phyloP scores from a whole-genome alignment of 1,140 invertebrate genomes.

The Teleogryllus occipitalis region DNA sequence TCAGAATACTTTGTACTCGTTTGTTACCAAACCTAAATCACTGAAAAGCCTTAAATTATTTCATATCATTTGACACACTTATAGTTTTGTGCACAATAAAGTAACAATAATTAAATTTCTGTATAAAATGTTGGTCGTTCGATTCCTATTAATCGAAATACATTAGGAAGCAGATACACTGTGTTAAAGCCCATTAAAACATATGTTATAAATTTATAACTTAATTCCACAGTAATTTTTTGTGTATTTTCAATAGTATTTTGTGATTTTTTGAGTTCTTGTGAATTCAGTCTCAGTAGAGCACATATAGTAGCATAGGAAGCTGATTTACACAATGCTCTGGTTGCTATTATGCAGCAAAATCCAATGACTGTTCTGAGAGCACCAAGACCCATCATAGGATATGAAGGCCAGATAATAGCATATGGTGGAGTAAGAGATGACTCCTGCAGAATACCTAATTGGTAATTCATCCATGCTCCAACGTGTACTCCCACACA shows the following conservation, averaged over 20 bases:
- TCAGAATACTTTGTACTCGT: no score
- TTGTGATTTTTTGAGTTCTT: slow-evolving; percentile 49
- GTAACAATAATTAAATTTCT: slow-evolving; percentile 51
- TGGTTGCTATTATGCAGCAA: slow-evolving; percentile 55
- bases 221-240: slow-evolving; percentile 66
- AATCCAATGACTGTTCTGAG: slow-evolving; percentile 67
- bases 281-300: slow-evolving; percentile 54
- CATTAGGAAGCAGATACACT: slow-evolving; percentile 64
- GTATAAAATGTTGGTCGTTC: slow-evolving; percentile 75
- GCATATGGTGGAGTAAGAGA: slow-evolving; percentile 53
- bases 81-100: no score
- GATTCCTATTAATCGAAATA: slow-evolving; percentile 66
- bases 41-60: no score
- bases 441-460: slow-evolving; percentile 54
- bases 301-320: slow-evolving; percentile 60
- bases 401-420: slow-evolving; percentile 67
- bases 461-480: slow-evolving; percentile 76
- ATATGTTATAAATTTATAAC: slow-evolving; percentile 72
- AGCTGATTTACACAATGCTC: slow-evolving; percentile 57
- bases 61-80: no score
- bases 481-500: slow-evolving; percentile 69
- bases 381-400: slow-evolving; percentile 54
- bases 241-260: slow-evolving; percentile 53
- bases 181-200: slow-evolving; percentile 66
- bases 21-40: no score